phyloP scores from a whole-genome alignment of 2,888 invertebrate species.

The Apotomis betuletana region DNA sequence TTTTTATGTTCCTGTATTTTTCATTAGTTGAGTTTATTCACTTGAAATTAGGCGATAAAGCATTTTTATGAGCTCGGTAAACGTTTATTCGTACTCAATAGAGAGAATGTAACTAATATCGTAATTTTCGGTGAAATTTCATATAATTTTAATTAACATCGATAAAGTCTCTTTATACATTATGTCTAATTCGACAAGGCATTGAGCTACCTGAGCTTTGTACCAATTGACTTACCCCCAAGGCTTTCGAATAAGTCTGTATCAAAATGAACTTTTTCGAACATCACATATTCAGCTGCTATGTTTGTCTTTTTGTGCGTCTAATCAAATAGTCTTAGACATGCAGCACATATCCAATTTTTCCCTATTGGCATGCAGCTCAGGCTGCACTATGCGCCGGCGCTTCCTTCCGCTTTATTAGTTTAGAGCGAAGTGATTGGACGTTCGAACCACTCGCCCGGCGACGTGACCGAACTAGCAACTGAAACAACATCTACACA shows the following conservation, averaged over 20 bases:
- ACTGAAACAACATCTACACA: conserved; percentile 33
- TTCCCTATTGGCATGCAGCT: conserved; percentile 51
- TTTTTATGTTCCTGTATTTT: conserved; percentile 5
- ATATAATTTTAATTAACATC: too few relatives aligned
- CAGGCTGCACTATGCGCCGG: conserved; percentile 65
- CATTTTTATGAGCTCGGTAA: background rate
- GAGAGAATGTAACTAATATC: too few relatives aligned
- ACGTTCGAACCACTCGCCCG: conserved; percentile 63
- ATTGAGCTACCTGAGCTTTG: too few relatives aligned
- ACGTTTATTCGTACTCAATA: too few relatives aligned
- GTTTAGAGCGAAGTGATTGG: conserved; percentile 77
- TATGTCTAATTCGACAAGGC: too few relatives aligned
- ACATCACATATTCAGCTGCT: conserved; percentile 12
- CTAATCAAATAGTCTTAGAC: conserved; percentile 40
- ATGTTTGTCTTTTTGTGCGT: conserved; percentile 39
- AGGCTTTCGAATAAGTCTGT: background rate
- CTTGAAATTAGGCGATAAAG: background rate
- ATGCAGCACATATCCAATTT: conserved; percentile 44
- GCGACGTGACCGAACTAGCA: conserved; percentile 65
- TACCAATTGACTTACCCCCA: too few relatives aligned
- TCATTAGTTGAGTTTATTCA: background rate
- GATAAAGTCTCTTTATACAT: too few relatives aligned
- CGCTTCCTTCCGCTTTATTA: conserved; percentile 74
- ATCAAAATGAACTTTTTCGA: background rate
- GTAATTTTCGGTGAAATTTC: too few relatives aligned